phyloP scores from a whole-genome alignment of 2,797 vertebrate genomes.

The Phrynocephalus vlangalii region DNA sequence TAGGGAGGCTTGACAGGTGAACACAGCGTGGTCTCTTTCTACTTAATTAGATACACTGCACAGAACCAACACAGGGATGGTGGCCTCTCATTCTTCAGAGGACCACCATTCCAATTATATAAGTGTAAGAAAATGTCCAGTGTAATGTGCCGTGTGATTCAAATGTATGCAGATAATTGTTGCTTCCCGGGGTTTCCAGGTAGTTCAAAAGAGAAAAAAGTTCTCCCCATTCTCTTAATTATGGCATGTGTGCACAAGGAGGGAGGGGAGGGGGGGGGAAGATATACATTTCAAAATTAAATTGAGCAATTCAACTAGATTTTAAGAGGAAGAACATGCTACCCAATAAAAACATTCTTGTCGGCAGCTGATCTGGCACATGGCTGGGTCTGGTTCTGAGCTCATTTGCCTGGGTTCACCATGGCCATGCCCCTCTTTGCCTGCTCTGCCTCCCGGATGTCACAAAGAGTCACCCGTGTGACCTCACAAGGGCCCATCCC shows the following conservation, averaged over 20 bases:
- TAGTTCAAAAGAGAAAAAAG: constrained; percentile 66
- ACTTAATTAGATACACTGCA: constrained; percentile 4
- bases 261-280: not conserved
- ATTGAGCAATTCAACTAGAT: constrained; percentile 61
- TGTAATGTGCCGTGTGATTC: constrained; percentile 67
- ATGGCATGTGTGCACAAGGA: constrained; percentile 34
- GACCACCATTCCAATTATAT: constrained; percentile 49
- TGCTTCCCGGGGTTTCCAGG: constrained; percentile 73
- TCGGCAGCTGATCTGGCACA: too few relatives aligned
- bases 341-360: too few relatives aligned
- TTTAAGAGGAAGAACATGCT: too few relatives aligned
- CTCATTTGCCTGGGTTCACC: too few relatives aligned
- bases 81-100: constrained; percentile 37
- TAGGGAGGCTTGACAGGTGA: constrained; percentile 9
- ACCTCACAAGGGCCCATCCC: too few relatives aligned
- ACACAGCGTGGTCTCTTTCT: constrained; percentile 2
- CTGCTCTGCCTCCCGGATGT: too few relatives aligned
- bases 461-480: too few relatives aligned
- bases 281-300: constrained; percentile 64
- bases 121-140: constrained; percentile 57
- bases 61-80: not conserved
- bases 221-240: constrained; percentile 59
- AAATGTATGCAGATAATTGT: constrained; percentile 72
- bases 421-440: too few relatives aligned
- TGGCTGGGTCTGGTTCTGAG: too few relatives aligned